phyloP scores from a whole-genome alignment of 2,113 vertebrate species.

The Lophius piscatorius region DNA sequence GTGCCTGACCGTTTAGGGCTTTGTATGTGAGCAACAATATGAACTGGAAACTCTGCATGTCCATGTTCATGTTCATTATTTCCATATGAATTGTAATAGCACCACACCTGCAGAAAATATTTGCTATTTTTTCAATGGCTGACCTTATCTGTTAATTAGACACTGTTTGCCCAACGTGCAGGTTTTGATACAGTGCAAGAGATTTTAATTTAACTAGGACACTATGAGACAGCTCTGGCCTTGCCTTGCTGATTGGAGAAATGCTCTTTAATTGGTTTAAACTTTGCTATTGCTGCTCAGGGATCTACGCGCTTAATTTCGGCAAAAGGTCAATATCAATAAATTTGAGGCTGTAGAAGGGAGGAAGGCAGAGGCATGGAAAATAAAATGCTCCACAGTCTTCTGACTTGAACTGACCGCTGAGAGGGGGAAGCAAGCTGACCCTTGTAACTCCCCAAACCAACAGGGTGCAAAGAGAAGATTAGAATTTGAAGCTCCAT shows the following conservation, averaged over 20 bases:
- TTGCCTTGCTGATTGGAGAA: constrained; percentile 75
- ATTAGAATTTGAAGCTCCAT: constrained; percentile 78
- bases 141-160: constrained; percentile 67
- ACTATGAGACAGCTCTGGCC: constrained; percentile 62
- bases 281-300: constrained; percentile 79
- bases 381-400: constrained; percentile 48
- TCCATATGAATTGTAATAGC: constrained; percentile 49
- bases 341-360: constrained; percentile 71
- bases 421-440: constrained; percentile 62
- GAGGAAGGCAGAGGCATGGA: constrained; percentile 46
- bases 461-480: constrained; percentile 73
- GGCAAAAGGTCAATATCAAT: constrained; percentile 85
- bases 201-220: constrained; percentile 66
- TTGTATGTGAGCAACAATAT: too few species aligned
- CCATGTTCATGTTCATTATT: too few species aligned
- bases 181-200: constrained; percentile 73
- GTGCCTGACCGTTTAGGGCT: too few species aligned
- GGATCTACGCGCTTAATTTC: constrained; percentile 81
- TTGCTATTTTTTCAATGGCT: constrained; percentile 51
- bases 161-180: constrained; percentile 60
- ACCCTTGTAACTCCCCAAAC: constrained; percentile 68
- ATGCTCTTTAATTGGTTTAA: constrained; percentile 85
- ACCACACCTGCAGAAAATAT: constrained; percentile 35
- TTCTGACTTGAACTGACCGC: constrained; percentile 58
- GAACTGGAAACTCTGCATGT: too few species aligned